phyloP scores from a whole-genome alignment of 2,888 invertebrate genomes.

The Rotaria sp. region DNA sequence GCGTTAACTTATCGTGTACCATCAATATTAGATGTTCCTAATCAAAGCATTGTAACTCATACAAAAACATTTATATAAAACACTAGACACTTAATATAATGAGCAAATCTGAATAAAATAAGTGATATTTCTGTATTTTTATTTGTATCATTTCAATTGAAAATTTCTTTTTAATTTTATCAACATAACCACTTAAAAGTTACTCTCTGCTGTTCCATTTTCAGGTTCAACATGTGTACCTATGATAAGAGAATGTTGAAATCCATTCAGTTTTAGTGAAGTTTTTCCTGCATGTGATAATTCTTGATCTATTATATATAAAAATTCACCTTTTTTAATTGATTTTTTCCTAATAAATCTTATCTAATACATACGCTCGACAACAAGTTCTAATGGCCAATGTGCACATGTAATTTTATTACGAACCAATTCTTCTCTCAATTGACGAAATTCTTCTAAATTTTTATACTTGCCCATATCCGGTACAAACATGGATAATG shows the following conservation, averaged over 20 bases:
- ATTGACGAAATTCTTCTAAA: neutral
- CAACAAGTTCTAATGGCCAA: neutral
- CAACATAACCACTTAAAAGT: neutral
- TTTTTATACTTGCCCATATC: neutral
- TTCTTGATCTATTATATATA: neutral
- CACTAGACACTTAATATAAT: neutral
- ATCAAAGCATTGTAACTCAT: neutral
- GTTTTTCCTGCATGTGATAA: neutral
- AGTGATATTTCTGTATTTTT: too few species aligned
- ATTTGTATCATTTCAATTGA: too few species aligned
- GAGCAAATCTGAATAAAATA: too few species aligned
- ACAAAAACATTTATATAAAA: constrained; percentile 1
- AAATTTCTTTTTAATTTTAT: neutral
- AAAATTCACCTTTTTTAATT: neutral
- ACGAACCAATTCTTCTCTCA: neutral
- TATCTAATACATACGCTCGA: neutral
- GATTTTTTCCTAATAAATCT: neutral
- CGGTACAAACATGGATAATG: neutral
- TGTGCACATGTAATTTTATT: neutral
- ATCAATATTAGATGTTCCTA: neutral
- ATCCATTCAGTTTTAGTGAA: neutral
- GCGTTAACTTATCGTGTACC: neutral
- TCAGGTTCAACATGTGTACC: neutral
- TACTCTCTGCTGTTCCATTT: neutral
- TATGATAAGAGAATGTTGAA: neutral